A percentile compares a stretch with the other conserved stretches of the same genome.
Conservation (phyloP, 2,797 vertebrate species). For the Neopelma chrysocephalum region DNA sequence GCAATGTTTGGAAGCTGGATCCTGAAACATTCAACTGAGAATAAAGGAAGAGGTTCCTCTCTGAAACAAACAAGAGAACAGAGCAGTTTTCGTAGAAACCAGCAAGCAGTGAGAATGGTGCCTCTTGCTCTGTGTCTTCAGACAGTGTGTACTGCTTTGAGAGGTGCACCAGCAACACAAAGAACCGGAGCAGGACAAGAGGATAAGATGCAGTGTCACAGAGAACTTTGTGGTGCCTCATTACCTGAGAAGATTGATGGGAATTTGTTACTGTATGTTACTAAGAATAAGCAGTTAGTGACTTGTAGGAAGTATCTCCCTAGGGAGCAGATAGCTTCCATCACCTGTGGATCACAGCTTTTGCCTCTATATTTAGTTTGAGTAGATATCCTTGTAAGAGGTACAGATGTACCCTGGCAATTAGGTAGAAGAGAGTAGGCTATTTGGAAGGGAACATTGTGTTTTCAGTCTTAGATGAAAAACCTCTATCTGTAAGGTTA, state of each 20-base stretch:
- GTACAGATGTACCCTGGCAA: not conserved
- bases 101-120: not conserved
- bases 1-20: not conserved
- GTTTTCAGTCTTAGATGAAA: not conserved
- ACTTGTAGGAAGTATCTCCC: not conserved
- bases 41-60: not conserved
- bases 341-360: not conserved
- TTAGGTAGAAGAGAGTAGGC: not conserved
- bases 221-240: not conserved
- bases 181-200: not conserved
- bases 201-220: not conserved
- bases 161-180: not conserved
- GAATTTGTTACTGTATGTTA: not conserved
- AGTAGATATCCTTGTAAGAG: not conserved
- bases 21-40: not conserved
- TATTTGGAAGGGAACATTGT: not conserved
- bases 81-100: not conserved
- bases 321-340: slow-evolving; percentile 28
- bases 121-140: not conserved
- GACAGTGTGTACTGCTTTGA: not conserved
- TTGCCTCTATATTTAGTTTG: slow-evolving; percentile 21
- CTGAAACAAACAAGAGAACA: not conserved
- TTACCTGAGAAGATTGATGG: slow-evolving; percentile 32
- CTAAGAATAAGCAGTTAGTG: slow-evolving; percentile 9
- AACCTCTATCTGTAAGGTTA: rapidly evolving